Conservation (phyloP, 2,797 vertebrate species). For the Epinephelus awoara region DNA sequence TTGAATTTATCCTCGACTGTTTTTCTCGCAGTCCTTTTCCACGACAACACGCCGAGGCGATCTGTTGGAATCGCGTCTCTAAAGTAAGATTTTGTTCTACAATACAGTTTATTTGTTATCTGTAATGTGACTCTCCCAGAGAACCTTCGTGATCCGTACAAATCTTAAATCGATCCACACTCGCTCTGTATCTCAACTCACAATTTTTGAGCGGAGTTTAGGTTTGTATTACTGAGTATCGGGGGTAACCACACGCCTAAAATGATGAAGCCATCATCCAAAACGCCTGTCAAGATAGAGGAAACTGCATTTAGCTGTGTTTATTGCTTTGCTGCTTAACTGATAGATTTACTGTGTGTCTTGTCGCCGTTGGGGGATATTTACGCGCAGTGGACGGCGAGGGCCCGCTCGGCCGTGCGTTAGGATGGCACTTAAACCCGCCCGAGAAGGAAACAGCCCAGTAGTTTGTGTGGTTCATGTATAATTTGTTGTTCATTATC, state of each 20-base stretch:
- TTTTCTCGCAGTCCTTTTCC: neutral
- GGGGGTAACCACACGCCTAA: too few relatives aligned
- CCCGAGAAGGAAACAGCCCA: neutral
- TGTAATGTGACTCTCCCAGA: neutral
- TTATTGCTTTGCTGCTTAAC: neutral
- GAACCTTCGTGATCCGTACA: neutral
- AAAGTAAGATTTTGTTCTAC: neutral
- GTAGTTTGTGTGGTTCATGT: neutral
- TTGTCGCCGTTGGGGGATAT: slow-evolving; percentile 22
- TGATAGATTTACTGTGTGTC: slow-evolving; percentile 2
- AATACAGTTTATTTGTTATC: neutral
- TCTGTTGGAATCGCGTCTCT: neutral
- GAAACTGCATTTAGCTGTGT: neutral
- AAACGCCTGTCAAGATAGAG: neutral
- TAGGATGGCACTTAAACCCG: neutral
- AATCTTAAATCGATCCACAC: neutral
- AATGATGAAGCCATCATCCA: neutral
- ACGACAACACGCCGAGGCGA: too few relatives aligned
- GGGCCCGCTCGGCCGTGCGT: slow-evolving; percentile 50
- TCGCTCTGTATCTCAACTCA: neutral
- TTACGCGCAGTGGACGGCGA: slow-evolving; percentile 39
- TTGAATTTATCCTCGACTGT: neutral
- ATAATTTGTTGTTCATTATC: neutral
- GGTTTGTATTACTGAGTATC: neutral
- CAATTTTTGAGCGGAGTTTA: neutral